Evolutionary conservation across 2,797 vertebrate species (phyloP), one percentile per base, ranked within the genome.

Genomic region (Epinephelus awoara): DNA sequence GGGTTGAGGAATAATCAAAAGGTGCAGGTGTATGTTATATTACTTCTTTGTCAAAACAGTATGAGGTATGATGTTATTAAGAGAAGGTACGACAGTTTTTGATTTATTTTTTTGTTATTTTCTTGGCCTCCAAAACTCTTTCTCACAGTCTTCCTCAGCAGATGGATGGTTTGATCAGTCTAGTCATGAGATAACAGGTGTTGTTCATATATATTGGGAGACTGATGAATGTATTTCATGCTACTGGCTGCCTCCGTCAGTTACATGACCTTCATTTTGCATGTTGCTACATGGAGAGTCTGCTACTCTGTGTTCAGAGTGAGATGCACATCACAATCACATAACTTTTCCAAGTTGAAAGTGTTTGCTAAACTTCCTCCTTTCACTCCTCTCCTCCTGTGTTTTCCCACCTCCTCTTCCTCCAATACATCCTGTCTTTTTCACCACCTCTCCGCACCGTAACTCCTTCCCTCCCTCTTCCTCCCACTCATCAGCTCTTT

Each of bases 381-480:
- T 46, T 54, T 63, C 59, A 65, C 61, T 62, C 42, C 21, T 63
- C 62, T 55, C 21, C 73, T 75, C 42, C 47, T 0, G 1, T 42
- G 15, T 62, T 57, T 76, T 70, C 18, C 68, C 72, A 69, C 59
- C 67, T 71, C 42, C n/a, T 44, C 51, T 64, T 80, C 82, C 77
- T 77, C 59, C 59, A 5, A 2, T 34, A 52, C 79, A 55, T 82
- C 75, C 54, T 38, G 17, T 59, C 51, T 50, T 78, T 82, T 82
- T 79, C 50, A 80, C 44, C 72, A 74, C 72, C 49, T 80, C 59
- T 71, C 79, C 66, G 19, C 64, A 69, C 34, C 69, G 23, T 46
- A 47, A 6, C 76, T 64, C 51, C 65, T 61, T 44, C 65, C 59
- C 46, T 15, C 13, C 59, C 23, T 27, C 34, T 52, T 50, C 29